These are phyloP conservation scores for Gadus macrocephalus DNA, from an alignment of 2,113 vertebrate species.

Conservation along the genomic window DNA sequence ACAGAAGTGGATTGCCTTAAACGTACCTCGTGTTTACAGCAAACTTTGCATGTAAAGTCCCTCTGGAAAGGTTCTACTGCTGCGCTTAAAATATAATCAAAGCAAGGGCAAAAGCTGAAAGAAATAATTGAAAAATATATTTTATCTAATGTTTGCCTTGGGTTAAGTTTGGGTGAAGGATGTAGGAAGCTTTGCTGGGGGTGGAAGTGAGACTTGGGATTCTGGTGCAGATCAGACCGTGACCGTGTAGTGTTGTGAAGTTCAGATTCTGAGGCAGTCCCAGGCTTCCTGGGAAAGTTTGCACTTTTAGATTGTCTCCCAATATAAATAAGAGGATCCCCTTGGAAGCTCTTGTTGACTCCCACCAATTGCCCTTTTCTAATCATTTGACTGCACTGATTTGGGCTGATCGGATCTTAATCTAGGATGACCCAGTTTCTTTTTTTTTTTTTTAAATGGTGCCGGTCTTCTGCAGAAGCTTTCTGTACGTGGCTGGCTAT, in stretches of 20 bases:
- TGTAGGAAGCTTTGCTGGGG: conserved; percentile 32
- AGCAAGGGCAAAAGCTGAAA: conserved; percentile 12
- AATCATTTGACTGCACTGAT: conserved; percentile 69
- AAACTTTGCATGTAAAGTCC: conserved; percentile 34
- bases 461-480: conserved; percentile 43
- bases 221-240: conserved; percentile 75
- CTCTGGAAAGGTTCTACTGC: conserved; percentile 41
- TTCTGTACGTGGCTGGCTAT: conserved; percentile 36
- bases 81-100: conserved; percentile 23
- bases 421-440: conserved; percentile 34
- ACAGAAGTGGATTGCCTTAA: conserved; percentile 67
- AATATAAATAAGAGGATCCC: conserved; percentile 59
- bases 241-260: conserved; percentile 51
- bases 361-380: conserved; percentile 39
- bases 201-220: conserved; percentile 59
- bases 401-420: conserved; percentile 5
- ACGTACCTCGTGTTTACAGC: conserved; percentile 65
- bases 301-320: conserved; percentile 69
- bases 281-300: conserved; percentile 57
- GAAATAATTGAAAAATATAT: conserved; percentile 26
- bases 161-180: conserved; percentile 29
- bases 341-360: conserved; percentile 48
- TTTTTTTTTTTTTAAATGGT: conserved; percentile 51
- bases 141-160: conserved; percentile 50
- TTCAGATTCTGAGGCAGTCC: conserved; percentile 46